Percentiles rank a stretch among this genome's conserved stretches.
These are phyloP conservation scores for Botia kubotai DNA, from an alignment of 2,797 vertebrate species.

Conservation along the genomic window DNA sequence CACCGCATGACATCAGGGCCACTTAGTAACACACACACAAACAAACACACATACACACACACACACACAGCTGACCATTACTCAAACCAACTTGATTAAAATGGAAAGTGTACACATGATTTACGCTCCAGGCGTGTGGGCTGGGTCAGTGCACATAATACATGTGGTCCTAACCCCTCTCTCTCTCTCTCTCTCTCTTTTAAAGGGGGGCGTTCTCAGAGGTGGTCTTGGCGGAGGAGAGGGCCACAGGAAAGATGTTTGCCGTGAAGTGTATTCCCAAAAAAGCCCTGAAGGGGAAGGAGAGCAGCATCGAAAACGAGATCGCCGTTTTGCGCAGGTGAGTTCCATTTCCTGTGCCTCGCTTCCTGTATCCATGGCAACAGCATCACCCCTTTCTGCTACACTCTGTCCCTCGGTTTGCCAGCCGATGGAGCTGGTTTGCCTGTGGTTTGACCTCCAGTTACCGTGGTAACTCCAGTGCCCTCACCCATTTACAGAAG, in stretches of 20 bases:
- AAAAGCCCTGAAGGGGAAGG: conserved; percentile 97
- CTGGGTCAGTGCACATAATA: too few relatives aligned
- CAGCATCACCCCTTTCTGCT: conserved; percentile 25
- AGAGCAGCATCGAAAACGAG: conserved; percentile 98
- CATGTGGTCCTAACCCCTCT: not conserved
- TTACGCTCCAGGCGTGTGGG: too few relatives aligned
- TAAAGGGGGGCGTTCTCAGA: conserved; percentile 93
- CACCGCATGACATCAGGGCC: conserved; percentile 3
- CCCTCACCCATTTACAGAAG: conserved; percentile 32
- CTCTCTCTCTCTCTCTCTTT: conserved; percentile 11
- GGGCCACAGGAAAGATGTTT: conserved; percentile 88
- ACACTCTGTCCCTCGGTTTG: conserved; percentile 15
- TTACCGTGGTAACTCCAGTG: conserved; percentile 43
- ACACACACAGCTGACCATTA: conserved; percentile 10
- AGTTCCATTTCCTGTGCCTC: conserved; percentile 67
- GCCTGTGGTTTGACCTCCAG: conserved; percentile 42
- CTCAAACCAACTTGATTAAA: conserved; percentile 12
- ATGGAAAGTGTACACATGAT: not conserved
- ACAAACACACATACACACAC: too few relatives aligned
- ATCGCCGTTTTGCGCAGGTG: conserved; percentile 94
- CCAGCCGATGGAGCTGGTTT: conserved; percentile 35
- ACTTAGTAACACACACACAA: not conserved
- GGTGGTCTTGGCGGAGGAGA: conserved; percentile 94
- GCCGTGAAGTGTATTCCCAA: conserved; percentile 98
- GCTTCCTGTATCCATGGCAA: conserved; percentile 45